Percentiles rank a stretch among this genome's conserved stretches.
Conservation (phyloP, 2,797 vertebrate genomes). For the Cirrhinus mrigala region DNA sequence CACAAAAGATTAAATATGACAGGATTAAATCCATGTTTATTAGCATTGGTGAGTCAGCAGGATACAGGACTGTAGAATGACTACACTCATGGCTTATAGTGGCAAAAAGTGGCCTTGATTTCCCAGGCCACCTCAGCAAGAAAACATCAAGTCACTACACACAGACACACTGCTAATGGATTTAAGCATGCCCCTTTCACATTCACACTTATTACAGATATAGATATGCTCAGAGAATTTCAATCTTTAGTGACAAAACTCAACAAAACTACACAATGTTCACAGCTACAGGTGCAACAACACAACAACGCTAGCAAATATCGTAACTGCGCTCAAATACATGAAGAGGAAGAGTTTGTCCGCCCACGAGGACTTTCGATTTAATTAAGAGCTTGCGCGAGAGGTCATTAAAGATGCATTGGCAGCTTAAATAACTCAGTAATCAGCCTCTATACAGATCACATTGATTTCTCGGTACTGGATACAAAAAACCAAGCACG, state of each 20-base stretch:
- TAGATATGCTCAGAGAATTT: slow-evolving; percentile 60
- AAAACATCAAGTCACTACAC: slow-evolving; percentile 56
- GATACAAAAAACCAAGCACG: slow-evolving; percentile 43
- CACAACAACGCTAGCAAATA: slow-evolving; percentile 77
- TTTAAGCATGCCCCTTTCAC: slow-evolving; percentile 59
- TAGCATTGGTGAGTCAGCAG: slow-evolving; percentile 56
- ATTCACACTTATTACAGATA: slow-evolving; percentile 58
- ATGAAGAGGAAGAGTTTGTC: slow-evolving; percentile 32
- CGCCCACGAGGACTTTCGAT: slow-evolving; percentile 8
- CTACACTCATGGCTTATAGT: slow-evolving; percentile 62
- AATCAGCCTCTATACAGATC: slow-evolving; percentile 28
- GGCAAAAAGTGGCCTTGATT: slow-evolving; percentile 44
- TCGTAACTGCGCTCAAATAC: slow-evolving; percentile 41
- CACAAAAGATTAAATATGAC: neutral
- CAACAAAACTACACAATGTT: slow-evolving; percentile 79
- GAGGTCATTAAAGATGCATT: slow-evolving; percentile 48
- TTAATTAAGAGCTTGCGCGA: slow-evolving; percentile 45
- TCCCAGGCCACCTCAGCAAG: slow-evolving; percentile 46
- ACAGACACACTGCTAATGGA: slow-evolving; percentile 52
- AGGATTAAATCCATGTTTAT: slow-evolving; percentile 61
- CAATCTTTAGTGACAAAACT: slow-evolving; percentile 75
- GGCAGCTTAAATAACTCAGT: slow-evolving; percentile 41
- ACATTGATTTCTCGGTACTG: slow-evolving; percentile 44
- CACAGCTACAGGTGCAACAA: slow-evolving; percentile 80
- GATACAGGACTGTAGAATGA: slow-evolving; percentile 52